These are phyloP conservation scores for Andrena fulva DNA, from an alignment of 2,888 invertebrate genomes.

Conservation along the genomic window DNA sequence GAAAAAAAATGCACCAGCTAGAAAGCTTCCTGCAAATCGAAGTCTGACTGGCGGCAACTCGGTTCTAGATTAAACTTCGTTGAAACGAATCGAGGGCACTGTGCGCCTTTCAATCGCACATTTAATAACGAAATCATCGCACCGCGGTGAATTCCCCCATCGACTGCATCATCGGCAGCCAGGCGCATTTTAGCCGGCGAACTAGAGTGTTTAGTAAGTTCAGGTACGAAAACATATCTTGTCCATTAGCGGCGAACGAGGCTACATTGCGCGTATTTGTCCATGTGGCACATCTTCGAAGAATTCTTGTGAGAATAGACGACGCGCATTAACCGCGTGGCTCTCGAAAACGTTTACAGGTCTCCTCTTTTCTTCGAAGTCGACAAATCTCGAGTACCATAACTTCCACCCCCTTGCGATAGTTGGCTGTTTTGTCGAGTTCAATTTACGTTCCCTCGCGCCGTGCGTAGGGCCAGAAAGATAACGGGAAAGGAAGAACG, in stretches of 20 bases:
- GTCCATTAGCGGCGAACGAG: constrained; percentile 58
- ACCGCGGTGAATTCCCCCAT: too few species aligned
- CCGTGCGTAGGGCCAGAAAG: not conserved
- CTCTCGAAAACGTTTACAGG: constrained; percentile 54
- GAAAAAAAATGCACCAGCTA: not conserved
- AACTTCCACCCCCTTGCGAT: not conserved
- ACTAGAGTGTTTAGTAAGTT: constrained; percentile 22
- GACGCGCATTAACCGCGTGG: constrained; percentile 43
- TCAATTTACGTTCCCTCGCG: not conserved
- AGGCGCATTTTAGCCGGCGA: not conserved
- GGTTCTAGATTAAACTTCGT: too few species aligned
- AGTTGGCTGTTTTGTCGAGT: not conserved
- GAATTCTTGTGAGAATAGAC: constrained; percentile 56
- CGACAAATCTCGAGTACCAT: not conserved
- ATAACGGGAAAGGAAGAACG: not conserved
- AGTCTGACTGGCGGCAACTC: not conserved
- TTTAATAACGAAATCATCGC: too few species aligned
- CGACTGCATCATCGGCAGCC: not conserved
- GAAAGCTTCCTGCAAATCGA: not conserved
- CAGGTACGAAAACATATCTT: constrained; percentile 44
- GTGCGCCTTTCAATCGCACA: too few species aligned
- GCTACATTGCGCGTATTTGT: constrained; percentile 56
- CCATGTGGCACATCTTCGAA: constrained; percentile 59
- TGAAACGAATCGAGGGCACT: too few species aligned
- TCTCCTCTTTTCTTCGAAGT: constrained; percentile 16